Base-by-base conservation (phyloP, 2,113 vertebrate genomes). In the Promerops cafer region DNA sequence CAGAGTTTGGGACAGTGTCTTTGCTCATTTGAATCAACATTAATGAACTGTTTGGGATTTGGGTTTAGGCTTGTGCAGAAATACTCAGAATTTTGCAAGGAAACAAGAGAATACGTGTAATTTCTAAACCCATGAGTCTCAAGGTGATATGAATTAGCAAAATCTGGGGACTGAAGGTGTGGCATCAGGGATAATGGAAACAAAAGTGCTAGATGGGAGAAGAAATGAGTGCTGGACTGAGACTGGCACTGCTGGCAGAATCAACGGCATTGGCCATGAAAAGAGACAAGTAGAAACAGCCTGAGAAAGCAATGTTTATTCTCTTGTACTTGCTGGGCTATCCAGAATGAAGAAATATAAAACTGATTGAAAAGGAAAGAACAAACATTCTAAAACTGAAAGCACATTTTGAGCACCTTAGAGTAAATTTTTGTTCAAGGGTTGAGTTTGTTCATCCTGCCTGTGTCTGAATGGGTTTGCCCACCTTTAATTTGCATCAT, bases 401-500 rank as follows among this genome's bases (percentile, higher is more conserved):
- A 91, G 49, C n/a, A 68, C 45, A 49, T 87, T 94, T 72, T 83
- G 84, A 88, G 39, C 35, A 81, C 65, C 76, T 89, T 77, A 52
- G 33, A 92, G 24, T 83, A 87, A 88, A 84, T 86, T 87, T 21
- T 71, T 7, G 0, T 84, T 77, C 9, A 11, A 74, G 26, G 14
- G 35, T 93, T 10, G 6, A 69, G 15, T 93, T 90, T 63, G 47
- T 89, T 93, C 66, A 53, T 75, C 76, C 52, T 77, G 56, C 50
- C 53, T 87, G 28, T 52, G 72, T 83, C 86, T 92, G 68, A 88
- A 39, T 56, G 21, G 45, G 7, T 78, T 91, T 95, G 35, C 82
- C 40, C 72, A 74, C 56, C 37, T 49, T 80, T 95, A 87, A 95
- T 96, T 93, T 95, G 27, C 59, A 80, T 96, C 90, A 72, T 84